phyloP scores from a whole-genome alignment of 2,888 invertebrate species.

The Drosophila tripunctata region DNA sequence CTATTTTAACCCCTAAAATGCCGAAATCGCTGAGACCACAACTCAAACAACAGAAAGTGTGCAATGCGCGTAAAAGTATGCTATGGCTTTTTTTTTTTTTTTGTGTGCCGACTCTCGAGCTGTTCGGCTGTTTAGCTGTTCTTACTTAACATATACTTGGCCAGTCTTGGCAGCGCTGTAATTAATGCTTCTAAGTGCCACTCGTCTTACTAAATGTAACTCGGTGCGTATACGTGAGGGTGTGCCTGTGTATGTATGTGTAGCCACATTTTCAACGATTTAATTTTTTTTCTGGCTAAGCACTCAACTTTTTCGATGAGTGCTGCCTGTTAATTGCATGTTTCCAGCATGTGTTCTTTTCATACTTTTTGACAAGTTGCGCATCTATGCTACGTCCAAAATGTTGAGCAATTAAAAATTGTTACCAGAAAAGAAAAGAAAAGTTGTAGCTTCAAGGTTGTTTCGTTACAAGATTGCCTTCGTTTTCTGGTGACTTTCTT shows the following conservation, averaged over 20 bases:
- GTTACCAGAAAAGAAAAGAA: too few relatives aligned
- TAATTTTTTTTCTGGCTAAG: constrained; percentile 7
- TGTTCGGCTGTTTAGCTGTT: constrained; percentile 33
- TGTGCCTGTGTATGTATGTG: constrained; percentile 11
- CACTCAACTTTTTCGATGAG: constrained; percentile 29
- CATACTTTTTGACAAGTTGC: constrained; percentile 5
- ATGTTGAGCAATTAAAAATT: constrained; percentile 62
- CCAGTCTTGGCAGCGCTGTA: constrained; percentile 69
- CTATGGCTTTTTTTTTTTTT: constrained; percentile 54
- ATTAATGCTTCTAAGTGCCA: constrained; percentile 73
- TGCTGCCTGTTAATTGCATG: constrained; percentile 75
- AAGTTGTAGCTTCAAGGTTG: constrained; percentile 30
- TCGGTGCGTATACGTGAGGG: constrained; percentile 12
- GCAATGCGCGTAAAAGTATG: constrained; percentile 62
- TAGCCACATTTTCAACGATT: constrained; percentile 53
- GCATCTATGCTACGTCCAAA: neutral
- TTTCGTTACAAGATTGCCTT: constrained; percentile 6
- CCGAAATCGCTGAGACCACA: constrained; percentile 12
- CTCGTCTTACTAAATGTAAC: constrained; percentile 31
- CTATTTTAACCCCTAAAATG: neutral
- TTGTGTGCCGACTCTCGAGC: constrained; percentile 20
- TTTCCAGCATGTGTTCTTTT: constrained; percentile 57
- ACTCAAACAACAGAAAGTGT: constrained; percentile 47
- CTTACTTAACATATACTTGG: constrained; percentile 23
- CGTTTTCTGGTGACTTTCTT: constrained; percentile 1